These are phyloP conservation scores for Azorinus chamasolen DNA, from an alignment of 2,888 invertebrate genomes.

Conservation along the genomic window DNA sequence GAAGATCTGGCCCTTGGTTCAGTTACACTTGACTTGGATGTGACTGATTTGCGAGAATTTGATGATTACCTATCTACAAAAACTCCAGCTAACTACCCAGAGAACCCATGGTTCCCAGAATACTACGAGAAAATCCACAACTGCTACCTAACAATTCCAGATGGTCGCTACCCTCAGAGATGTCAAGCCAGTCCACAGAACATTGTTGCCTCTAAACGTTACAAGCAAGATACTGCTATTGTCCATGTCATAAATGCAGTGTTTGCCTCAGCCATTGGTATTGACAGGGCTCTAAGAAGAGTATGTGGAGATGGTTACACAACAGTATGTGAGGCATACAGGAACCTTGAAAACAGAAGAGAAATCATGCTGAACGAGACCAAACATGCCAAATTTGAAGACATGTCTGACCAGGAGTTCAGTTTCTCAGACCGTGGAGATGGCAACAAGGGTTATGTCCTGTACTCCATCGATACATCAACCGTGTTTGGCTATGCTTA, in stretches of 20 bases:
- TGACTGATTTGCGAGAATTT: slow-evolving; percentile 75
- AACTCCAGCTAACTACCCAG: slow-evolving; percentile 77
- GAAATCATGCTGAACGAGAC: slow-evolving; percentile 71
- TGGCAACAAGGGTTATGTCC: slow-evolving; percentile 79
- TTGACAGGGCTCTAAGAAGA: slow-evolving; percentile 75
- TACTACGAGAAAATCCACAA: slow-evolving; percentile 86
- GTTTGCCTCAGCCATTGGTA: slow-evolving; percentile 80
- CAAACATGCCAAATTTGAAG: slow-evolving; percentile 72
- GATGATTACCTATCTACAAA: slow-evolving; percentile 77
- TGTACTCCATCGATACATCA: slow-evolving; percentile 65
- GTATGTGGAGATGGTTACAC: slow-evolving; percentile 78
- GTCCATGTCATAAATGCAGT: slow-evolving; percentile 84
- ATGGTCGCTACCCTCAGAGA: slow-evolving; percentile 56
- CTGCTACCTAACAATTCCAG: slow-evolving; percentile 80
- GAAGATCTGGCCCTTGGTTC: slow-evolving; percentile 69
- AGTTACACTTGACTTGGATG: slow-evolving; percentile 76
- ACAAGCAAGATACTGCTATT: slow-evolving; percentile 79
- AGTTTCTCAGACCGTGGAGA: slow-evolving; percentile 72
- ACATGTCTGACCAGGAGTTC: slow-evolving; percentile 74
- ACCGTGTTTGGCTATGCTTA: slow-evolving; percentile 44
- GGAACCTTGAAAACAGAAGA: slow-evolving; percentile 60
- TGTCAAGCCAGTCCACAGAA: slow-evolving; percentile 65
- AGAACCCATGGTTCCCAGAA: slow-evolving; percentile 87
- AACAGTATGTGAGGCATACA: slow-evolving; percentile 79
- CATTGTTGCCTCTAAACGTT: slow-evolving; percentile 66